Evolutionary conservation across 2,797 vertebrate species (phyloP).

Genomic region (Anniella stebbinsi): DNA sequence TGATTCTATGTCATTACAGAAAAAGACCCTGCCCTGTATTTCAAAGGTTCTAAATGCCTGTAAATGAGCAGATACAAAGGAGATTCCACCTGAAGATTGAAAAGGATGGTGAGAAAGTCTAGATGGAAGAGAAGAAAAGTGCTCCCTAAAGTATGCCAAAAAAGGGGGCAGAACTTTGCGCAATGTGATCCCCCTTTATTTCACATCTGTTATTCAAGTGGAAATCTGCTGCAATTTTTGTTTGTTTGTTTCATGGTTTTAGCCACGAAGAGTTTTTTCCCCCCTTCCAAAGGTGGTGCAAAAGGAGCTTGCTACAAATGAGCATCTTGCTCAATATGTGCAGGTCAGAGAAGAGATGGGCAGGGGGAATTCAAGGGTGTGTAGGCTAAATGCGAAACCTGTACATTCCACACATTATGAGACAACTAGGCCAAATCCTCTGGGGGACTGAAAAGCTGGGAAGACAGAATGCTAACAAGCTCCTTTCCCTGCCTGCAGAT

Average conservation of each 20-base stretch:
- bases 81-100: neutral
- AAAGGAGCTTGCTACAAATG: neutral
- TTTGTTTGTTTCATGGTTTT: neutral
- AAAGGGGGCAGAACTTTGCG: neutral
- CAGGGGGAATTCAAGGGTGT: neutral
- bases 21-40: neutral
- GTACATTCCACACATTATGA: accelerated
- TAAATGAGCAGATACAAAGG: too few species aligned
- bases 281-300: neutral
- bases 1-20: neutral
- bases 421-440: neutral
- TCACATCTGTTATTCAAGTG: neutral
- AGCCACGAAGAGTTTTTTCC: neutral
- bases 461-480: neutral
- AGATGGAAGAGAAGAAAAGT: neutral
- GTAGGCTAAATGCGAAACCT: neutral
- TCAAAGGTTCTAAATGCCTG: neutral
- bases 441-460: neutral
- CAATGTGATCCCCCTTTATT: neutral
- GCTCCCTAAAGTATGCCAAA: neutral
- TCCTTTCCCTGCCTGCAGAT: neutral
- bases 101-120: neutral
- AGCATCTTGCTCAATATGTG: neutral
- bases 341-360: conserved; percentile 19
- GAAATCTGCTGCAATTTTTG: neutral